Evolutionary conservation across 1,140 invertebrate genomes (phyloP), one percentile per base, ranked within the genome.

Genomic region (Caenorhabditis brenneri): DNA sequence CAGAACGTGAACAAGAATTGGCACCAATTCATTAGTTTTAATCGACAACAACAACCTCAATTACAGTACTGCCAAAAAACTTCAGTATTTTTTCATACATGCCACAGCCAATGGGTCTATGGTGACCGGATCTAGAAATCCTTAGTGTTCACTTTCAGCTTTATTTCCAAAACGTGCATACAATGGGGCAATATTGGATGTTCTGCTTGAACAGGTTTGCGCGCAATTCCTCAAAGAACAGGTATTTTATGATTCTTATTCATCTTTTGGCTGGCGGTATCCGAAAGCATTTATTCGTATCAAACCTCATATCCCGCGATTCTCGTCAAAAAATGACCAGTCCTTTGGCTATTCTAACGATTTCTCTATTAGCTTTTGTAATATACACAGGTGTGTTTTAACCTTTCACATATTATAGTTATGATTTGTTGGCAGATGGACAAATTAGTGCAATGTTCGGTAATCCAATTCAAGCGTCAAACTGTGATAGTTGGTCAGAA

Each of bases 401-500:
- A 27, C 27, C 24, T 4, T 55, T 29, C 4, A 27, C 2, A 0
- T 15, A 42, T 19, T 10, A 33, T 46, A 58, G 24, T 46, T 24
- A 19, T 74, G 10, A 3, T 74, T 74, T n/a, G n/a, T 10, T 51
- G 53, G 0, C 31, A 81, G 87, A 87, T 58, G 83, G 80, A 1
- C 89, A 90, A 85, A 83, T 90, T 6, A 87, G 85, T 33, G 87
- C 90, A 10, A 91, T 90, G 86, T 89, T 90, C 42, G 89, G 89
- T 24, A 90, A 90, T 80, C 88, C 89, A 19, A 84, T 89, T 19
- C 84, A 87, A 46, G 81, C 80, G 6, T 29, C 79, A 7, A 87
- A 87, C 46, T 85, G 84, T 78, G 51, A 51, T 33, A 87, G 84
- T 74, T 90, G 90, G 90, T 89, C 85, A 29, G 83, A 85, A 29